Conservation (phyloP, 2,888 invertebrate species). For the Phanerotoma sp. region DNA sequence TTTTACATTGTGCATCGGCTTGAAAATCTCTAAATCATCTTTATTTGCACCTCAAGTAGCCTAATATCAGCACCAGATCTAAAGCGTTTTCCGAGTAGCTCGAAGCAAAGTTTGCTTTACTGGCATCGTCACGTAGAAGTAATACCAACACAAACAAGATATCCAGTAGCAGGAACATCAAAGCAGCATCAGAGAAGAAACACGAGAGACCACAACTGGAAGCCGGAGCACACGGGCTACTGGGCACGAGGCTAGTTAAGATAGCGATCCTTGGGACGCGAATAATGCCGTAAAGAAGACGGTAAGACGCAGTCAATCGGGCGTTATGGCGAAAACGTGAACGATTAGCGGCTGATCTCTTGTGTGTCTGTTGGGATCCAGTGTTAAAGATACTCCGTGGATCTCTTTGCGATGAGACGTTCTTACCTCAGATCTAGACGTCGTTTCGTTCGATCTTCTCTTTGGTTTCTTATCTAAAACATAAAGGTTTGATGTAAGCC, state of each 20-base stretch:
- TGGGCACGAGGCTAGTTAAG: conserved; percentile 51
- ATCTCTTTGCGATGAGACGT: conserved; percentile 5
- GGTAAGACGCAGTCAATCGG: conserved; percentile 47
- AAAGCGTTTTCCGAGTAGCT: conserved; percentile 38
- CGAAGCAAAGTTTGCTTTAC: conserved; percentile 46
- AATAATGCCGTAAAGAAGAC: conserved; percentile 54
- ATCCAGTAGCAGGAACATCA: too few relatives aligned
- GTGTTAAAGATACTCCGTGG: conserved; percentile 21
- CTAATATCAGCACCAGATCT: conserved; percentile 32
- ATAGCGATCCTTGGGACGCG: conserved; percentile 51
- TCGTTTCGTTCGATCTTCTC: conserved; percentile 4
- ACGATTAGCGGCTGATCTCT: conserved; percentile 50
- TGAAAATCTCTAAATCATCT: too few relatives aligned
- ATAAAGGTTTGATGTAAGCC: conserved; percentile 28
- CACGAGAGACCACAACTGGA: neutral
- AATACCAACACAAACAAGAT: conserved; percentile 13
- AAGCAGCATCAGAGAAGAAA: conserved; percentile 15
- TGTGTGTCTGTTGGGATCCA: conserved; percentile 44
- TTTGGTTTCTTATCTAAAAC: conserved; percentile 12
- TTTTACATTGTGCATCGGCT: too few relatives aligned
- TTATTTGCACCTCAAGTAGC: too few relatives aligned
- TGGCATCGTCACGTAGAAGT: conserved; percentile 42
- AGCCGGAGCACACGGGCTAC: conserved; percentile 13
- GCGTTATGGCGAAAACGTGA: conserved; percentile 56
- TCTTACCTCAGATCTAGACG: conserved; percentile 1